Conservation (phyloP, 1,140 invertebrate species). For the Nilaparvata lugens region DNA sequence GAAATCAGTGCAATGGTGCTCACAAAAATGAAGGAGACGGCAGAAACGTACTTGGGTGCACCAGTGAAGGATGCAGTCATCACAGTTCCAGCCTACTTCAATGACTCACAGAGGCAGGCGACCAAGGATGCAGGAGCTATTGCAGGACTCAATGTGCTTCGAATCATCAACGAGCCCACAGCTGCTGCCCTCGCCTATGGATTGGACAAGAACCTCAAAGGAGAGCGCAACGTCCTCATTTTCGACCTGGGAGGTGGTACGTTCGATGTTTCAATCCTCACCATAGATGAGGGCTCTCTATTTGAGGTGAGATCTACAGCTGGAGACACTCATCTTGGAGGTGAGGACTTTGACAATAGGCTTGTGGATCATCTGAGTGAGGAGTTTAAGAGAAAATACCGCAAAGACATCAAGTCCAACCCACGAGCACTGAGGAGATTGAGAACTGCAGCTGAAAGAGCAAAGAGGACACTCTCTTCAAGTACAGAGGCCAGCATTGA, state of each 20-base stretch:
- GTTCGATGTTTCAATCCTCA: slow-evolving; percentile 79
- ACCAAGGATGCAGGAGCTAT: slow-evolving; percentile 56
- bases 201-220: slow-evolving; percentile 64
- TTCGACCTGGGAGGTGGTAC: slow-evolving; percentile 68
- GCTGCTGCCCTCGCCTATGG: slow-evolving; percentile 71
- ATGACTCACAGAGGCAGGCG: slow-evolving; percentile 56
- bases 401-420: slow-evolving; percentile 39
- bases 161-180: slow-evolving; percentile 71
- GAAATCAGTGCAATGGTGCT: slow-evolving; percentile 76
- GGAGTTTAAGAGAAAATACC: slow-evolving; percentile 45
- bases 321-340: slow-evolving; percentile 63
- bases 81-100: slow-evolving; percentile 60
- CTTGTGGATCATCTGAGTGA: slow-evolving; percentile 62
- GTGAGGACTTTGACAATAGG: slow-evolving; percentile 73
- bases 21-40: slow-evolving; percentile 48
- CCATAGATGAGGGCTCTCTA: slow-evolving; percentile 73
- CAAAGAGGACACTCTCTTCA: slow-evolving; percentile 46
- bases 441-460: slow-evolving; percentile 51
- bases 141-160: slow-evolving; percentile 60
- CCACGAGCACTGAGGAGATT: slow-evolving; percentile 47
- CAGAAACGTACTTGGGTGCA: slow-evolving; percentile 42
- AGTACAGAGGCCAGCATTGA: slow-evolving; percentile 47
- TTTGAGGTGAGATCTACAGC: slow-evolving; percentile 74
- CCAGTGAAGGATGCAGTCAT: slow-evolving; percentile 42
- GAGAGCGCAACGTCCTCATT: slow-evolving; percentile 62